Evolutionary conservation across 2,797 vertebrate species (phyloP).

Genomic region (Gallinago stenura): DNA sequence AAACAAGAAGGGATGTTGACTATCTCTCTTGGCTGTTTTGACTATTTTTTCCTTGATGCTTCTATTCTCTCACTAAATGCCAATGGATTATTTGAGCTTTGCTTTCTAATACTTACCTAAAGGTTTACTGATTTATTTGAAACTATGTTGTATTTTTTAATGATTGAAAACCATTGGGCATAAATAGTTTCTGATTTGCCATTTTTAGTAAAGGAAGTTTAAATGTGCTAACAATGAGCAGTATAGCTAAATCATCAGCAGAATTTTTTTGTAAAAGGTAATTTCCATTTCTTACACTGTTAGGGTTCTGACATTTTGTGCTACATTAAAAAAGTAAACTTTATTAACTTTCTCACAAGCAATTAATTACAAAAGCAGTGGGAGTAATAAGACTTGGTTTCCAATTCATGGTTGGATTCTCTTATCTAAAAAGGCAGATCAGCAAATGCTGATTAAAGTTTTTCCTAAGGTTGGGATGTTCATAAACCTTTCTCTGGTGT

Average conservation of each 20-base stretch:
- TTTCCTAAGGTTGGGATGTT: neutral
- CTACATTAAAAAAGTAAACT: neutral
- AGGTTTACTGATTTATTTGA: neutral
- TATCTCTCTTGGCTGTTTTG: neutral
- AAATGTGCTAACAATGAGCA: neutral
- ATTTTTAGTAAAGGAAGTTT: neutral
- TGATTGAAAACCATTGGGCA: neutral
- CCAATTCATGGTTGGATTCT: neutral
- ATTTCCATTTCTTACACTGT: conserved; percentile 6
- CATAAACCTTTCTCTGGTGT: neutral
- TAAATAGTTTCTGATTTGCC: neutral
- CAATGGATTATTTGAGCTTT: neutral
- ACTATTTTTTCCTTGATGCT: neutral
- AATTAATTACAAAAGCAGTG: conserved; percentile 44
- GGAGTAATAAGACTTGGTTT: conserved; percentile 26
- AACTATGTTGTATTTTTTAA: neutral
- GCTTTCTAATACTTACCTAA: neutral
- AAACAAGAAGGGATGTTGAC: neutral
- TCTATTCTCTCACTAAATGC: neutral
- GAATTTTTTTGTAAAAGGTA: neutral
- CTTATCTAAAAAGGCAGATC: conserved; percentile 31
- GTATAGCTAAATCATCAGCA: neutral
- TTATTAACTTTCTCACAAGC: conserved; percentile 42
- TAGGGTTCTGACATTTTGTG: neutral
- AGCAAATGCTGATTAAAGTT: neutral